A percentile compares a stretch with the other conserved stretches of the same genome.
Conservation (phyloP, 2,113 vertebrate species). For the Pristiophorus japonicus region DNA sequence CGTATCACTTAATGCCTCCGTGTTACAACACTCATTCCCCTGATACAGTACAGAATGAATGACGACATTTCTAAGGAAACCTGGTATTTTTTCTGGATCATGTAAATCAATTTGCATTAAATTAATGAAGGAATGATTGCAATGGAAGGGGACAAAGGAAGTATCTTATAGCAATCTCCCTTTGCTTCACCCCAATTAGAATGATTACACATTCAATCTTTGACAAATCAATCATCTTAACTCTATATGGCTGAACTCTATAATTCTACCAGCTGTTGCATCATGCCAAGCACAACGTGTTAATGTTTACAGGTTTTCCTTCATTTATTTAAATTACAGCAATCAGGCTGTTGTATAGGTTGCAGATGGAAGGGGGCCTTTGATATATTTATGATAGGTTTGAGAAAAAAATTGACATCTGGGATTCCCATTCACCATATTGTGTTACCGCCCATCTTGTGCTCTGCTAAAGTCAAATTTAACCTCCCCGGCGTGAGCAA, state of each 20-base stretch:
- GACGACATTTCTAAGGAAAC: background rate
- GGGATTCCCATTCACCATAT: background rate
- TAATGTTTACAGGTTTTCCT: background rate
- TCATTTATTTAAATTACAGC: conserved; percentile 14
- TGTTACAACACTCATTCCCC: background rate
- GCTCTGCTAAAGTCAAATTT: background rate
- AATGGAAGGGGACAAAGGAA: background rate
- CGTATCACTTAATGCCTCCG: no score
- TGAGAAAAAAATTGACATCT: background rate
- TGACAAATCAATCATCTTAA: background rate
- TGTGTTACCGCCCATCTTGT: no score
- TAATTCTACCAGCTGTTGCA: background rate
- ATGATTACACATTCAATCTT: conserved; percentile 26
- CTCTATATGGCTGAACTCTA: background rate
- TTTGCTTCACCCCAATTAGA: background rate
- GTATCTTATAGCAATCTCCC: background rate
- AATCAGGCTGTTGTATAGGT: no score
- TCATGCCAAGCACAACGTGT: background rate
- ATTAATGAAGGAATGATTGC: conserved; percentile 22
- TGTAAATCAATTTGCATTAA: background rate
- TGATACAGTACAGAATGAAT: background rate
- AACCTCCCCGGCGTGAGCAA: background rate
- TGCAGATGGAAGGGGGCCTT: background rate
- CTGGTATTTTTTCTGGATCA: background rate
- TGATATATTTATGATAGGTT: background rate